Conservation (phyloP, 1,140 invertebrate species). For the Bombyx mori region ASM3026992v2 NC_085114.1:8229501-8230000, state of each 20-base stretch:
- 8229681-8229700: slow-evolving; percentile 9
- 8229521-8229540: slow-evolving; percentile 10
- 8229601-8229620: slow-evolving; percentile 8
- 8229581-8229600: slow-evolving; percentile 18
- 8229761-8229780: no score
- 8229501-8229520: slow-evolving; percentile 13
- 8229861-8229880: no score
- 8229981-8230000: no score
- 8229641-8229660: slow-evolving; percentile 3
- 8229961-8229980: no score
- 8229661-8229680: slow-evolving; percentile 2
- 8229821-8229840: no score
- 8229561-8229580: slow-evolving; percentile 21
- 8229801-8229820: no score
- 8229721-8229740: slow-evolving; percentile 10
- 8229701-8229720: slow-evolving; percentile 10
- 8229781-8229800: no score
- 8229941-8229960: no score
- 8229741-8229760: slow-evolving; percentile 6
- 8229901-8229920: no score
- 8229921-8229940: no score
- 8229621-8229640: background rate
- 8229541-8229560: slow-evolving; percentile 10
- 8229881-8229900: no score
- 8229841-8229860: no score